A percentile compares a stretch with the other conserved stretches of the same genome.
Evolutionary conservation across 2,888 invertebrate species (phyloP).

Genomic region (Drosophila ustulata): DNA sequence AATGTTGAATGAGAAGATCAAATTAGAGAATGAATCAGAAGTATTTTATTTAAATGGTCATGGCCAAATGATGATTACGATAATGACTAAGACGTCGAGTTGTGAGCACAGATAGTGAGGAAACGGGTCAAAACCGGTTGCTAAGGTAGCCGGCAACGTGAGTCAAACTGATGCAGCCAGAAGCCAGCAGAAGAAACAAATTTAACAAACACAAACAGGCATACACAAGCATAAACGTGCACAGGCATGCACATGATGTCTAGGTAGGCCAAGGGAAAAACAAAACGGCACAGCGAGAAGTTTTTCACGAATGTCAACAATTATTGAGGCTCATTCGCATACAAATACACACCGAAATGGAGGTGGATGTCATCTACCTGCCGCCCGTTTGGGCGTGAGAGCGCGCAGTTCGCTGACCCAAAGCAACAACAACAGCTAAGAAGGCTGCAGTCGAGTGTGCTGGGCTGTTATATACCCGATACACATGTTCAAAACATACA

Average conservation of each 20-base stretch:
- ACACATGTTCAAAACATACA: background rate
- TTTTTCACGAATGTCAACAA: slow-evolving; percentile 42
- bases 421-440: slow-evolving; percentile 13
- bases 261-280: background rate
- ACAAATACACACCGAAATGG: background rate
- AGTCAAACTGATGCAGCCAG: slow-evolving; percentile 12
- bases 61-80: slow-evolving; percentile 35
- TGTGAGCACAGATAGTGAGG: background rate
- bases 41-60: slow-evolving; percentile 34
- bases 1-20: background rate
- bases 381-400: slow-evolving; percentile 27
- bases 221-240: background rate
- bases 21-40: slow-evolving; percentile 33
- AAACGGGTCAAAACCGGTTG: slow-evolving; percentile 43
- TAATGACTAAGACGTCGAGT: slow-evolving; percentile 44
- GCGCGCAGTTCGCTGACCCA: slow-evolving; percentile 49
- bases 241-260: background rate
- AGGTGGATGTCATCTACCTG: slow-evolving; percentile 41
- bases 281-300: slow-evolving; percentile 10
- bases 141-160: slow-evolving; percentile 36
- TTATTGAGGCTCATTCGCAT: slow-evolving; percentile 13
- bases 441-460: background rate
- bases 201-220: slow-evolving; percentile 5
- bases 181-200: slow-evolving; percentile 21
- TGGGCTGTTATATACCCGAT: background rate